Base-by-base conservation (phyloP, 2,797 vertebrate species). In the Pelodytes ibericus region DNA sequence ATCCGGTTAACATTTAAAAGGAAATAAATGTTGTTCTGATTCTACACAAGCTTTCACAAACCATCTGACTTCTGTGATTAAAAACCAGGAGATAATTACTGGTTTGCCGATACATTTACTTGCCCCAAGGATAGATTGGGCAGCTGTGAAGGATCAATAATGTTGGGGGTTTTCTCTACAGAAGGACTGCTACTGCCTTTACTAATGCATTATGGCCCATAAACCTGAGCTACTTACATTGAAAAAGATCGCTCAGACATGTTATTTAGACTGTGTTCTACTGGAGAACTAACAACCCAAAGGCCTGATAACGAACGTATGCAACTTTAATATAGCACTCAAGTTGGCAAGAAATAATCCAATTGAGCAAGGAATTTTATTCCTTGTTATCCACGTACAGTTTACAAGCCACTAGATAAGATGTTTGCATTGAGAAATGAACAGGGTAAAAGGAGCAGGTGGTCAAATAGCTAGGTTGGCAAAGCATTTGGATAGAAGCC, bases 401-500 rank as follows among this genome's bases (percentile, higher is more conserved):
- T n/a, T n/a, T n/a, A n/a, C n/a, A n/a, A n/a, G n/a, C n/a, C n/a
- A n/a, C n/a, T n/a, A n/a, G n/a, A n/a, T n/a, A n/a, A n/a, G n/a
- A n/a, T n/a, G n/a, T n/a, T n/a, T n/a, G n/a, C n/a, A n/a, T n/a
- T n/a, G n/a, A n/a, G n/a, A n/a, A n/a, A n/a, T n/a, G n/a, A n/a
- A n/a, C n/a, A n/a, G n/a, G n/a, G n/a, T n/a, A 87, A 86, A 82
- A 87, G 84, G 88, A 83, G 85, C 86, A 84, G 86, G 83, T 87
- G 83, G 81, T 84, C 80, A 85, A 82, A 74, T 58, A 81, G 83
- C 81, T 85, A 84, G 85, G 72, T 80, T 83, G 81, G 75, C 81
- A 84, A 61, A 77, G 58, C 58, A 69, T 78, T 86, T 82, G 82
- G 82, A 84, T 60, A 58, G 79, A 18, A 74, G 79, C 81, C 36